Base-by-base conservation (phyloP, 2,113 vertebrate genomes). In the Herpetotheres cachinnans region DNA sequence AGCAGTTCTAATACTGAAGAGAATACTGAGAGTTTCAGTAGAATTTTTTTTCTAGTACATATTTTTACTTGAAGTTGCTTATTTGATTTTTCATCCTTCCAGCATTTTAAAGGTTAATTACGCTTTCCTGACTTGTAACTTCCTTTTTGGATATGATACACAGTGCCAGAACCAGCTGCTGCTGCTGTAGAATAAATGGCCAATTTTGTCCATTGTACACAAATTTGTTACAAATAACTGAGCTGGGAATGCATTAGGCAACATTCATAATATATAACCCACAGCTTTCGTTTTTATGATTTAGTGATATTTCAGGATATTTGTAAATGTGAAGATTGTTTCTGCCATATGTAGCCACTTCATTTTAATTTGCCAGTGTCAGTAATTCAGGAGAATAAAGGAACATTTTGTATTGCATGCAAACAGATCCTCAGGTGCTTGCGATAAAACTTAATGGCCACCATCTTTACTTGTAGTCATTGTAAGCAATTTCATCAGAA, bases 351-450 rank as follows among this genome's bases (percentile, higher is more conserved):
- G 98, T 98, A 98, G 97, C 97, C 98, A 98, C 98, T 99, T 99
- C 96, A 98, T 99, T 99, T 98, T 98, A 99, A 99, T 99, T 99
- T 99, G 97, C 98, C 97, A 97, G 96, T 99, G 98, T 99, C 98
- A 99, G 98, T 98, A 98, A 98, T 98, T 98, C 97, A 96, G 95
- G 98, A 98, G 97, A 97, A 98, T 98, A 97, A 98, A 97, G 95
- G 97, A 98, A 98, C 96, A 95, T 98, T 98, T 98, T 98, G 95
- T 98, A 96, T 98, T 96, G 97, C 97, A 95, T 97, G 91, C 96
- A 97, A 98, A 98, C 97, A 97, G 98, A 98, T 99, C 98, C 98
- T 98, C 98, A 98, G 98, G 98, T 98, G 98, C 98, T 98, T 96
- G 97, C 92, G 89, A 98, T 98, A 98, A 98, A 99, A 98, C 96